Conservation (phyloP, 2,888 invertebrate genomes). For the Nomada fucata region DNA sequence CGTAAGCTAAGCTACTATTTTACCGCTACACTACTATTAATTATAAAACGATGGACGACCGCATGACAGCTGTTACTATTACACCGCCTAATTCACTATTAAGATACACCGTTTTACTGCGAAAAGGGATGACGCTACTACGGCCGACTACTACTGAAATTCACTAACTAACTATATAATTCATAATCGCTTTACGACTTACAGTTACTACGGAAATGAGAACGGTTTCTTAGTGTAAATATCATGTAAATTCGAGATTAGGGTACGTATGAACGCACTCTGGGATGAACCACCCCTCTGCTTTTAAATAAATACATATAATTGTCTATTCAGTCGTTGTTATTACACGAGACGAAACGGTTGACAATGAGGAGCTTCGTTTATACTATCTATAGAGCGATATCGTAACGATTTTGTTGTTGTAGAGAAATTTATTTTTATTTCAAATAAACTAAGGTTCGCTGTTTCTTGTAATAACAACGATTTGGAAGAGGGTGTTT, state of each 20-base stretch:
- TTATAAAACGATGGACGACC: slow-evolving; percentile 50
- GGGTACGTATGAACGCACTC: slow-evolving; percentile 27
- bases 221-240: slow-evolving; percentile 51
- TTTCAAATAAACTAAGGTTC: neutral
- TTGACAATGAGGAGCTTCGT: neutral
- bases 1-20: slow-evolving; percentile 67
- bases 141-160: slow-evolving; percentile 44
- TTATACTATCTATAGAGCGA: neutral
- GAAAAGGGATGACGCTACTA: slow-evolving; percentile 30
- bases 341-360: neutral
- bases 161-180: slow-evolving; percentile 38
- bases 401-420: neutral
- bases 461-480: neutral
- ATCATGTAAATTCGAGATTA: slow-evolving; percentile 29
- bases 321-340: neutral
- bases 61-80: slow-evolving; percentile 58
- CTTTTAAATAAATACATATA: neutral
- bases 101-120: slow-evolving; percentile 17
- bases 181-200: slow-evolving; percentile 38
- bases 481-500: slow-evolving; percentile 10
- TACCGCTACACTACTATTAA: slow-evolving; percentile 61
- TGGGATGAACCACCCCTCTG: slow-evolving; percentile 8
- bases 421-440: no score
- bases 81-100: slow-evolving; percentile 60
- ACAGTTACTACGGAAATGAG: slow-evolving; percentile 49